phyloP scores from a whole-genome alignment of 1,140 invertebrate genomes.

The Zophobas morio region DNA sequence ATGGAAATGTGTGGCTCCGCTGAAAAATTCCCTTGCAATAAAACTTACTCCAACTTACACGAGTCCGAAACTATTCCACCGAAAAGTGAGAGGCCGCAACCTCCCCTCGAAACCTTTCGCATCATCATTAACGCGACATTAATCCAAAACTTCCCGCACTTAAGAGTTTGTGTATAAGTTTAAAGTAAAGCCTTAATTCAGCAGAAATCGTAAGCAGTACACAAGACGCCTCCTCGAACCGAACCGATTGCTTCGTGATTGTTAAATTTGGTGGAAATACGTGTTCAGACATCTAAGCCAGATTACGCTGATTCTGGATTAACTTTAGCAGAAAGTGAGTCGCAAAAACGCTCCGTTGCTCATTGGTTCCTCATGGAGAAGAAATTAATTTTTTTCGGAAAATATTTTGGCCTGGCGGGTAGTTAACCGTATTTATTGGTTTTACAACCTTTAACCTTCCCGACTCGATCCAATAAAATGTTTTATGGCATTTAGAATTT shows the following conservation, averaged over 20 bases:
- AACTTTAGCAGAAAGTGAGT: conserved; percentile 1
- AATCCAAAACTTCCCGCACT: conserved; percentile 29
- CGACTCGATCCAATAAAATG: conserved; percentile 1
- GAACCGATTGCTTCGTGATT: conserved; percentile 39
- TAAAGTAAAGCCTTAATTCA: conserved; percentile 32
- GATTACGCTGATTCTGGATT: conserved; percentile 38
- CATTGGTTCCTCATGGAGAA: not conserved
- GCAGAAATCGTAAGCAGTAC: not conserved
- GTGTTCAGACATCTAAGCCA: conserved; percentile 37
- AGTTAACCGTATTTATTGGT: not conserved
- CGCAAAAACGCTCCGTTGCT: conserved; percentile 2
- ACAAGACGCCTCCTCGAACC: conserved; percentile 21
- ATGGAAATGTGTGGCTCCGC: conserved; percentile 28
- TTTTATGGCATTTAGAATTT: not conserved
- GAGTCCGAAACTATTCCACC: too few species aligned
- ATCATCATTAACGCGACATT: not conserved
- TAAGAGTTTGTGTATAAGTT: conserved; percentile 35
- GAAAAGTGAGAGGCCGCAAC: too few species aligned
- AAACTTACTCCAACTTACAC: conserved; percentile 10
- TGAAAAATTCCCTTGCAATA: conserved; percentile 9
- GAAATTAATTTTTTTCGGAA: conserved; percentile 2
- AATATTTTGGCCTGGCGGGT: not conserved
- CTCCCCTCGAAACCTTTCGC: too few species aligned
- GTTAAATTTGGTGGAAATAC: conserved; percentile 47
- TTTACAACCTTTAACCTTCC: not conserved